Conservation (phyloP, 1,140 invertebrate genomes). For the Drosophila auraria region DNA sequence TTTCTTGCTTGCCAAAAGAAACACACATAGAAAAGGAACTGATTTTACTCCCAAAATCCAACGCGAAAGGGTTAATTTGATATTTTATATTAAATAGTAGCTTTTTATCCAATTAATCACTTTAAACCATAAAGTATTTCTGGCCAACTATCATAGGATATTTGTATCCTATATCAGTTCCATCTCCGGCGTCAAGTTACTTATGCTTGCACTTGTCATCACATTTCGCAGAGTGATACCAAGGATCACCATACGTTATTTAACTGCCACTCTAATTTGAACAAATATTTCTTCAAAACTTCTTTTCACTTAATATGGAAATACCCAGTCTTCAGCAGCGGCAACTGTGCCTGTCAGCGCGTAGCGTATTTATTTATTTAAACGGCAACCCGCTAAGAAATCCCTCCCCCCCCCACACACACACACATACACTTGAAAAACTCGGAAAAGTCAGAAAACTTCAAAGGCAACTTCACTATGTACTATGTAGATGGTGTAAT, state of each 20-base stretch:
- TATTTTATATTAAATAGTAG: not conserved
- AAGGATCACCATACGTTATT: not conserved
- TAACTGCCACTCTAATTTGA: constrained; percentile 21
- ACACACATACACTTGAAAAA: constrained; percentile 9
- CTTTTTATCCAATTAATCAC: not conserved
- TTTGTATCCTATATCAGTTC: not conserved
- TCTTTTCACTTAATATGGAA: constrained; percentile 22
- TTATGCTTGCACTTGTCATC: not conserved
- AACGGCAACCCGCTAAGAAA: constrained; percentile 8
- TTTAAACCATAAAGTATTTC: not conserved
- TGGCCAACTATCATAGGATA: not conserved
- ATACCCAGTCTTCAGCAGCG: constrained; percentile 2
- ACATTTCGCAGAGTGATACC: not conserved
- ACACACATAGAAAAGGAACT: too few relatives aligned
- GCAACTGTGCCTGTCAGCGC: constrained; percentile 25
- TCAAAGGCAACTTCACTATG: constrained; percentile 65
- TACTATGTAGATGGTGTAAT: constrained; percentile 72
- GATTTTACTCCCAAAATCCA: not conserved
- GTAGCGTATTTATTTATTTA: constrained; percentile 39
- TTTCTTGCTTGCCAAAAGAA: not conserved
- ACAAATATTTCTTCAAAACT: constrained; percentile 30
- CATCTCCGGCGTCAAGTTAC: not conserved
- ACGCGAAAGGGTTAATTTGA: not conserved
- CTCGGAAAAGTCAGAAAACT: constrained; percentile 52
- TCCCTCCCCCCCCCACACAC: not conserved